These are phyloP conservation scores for Epinephelus cyanopodus DNA, from an alignment of 2,113 vertebrate genomes.

Conservation along the genomic window DNA sequence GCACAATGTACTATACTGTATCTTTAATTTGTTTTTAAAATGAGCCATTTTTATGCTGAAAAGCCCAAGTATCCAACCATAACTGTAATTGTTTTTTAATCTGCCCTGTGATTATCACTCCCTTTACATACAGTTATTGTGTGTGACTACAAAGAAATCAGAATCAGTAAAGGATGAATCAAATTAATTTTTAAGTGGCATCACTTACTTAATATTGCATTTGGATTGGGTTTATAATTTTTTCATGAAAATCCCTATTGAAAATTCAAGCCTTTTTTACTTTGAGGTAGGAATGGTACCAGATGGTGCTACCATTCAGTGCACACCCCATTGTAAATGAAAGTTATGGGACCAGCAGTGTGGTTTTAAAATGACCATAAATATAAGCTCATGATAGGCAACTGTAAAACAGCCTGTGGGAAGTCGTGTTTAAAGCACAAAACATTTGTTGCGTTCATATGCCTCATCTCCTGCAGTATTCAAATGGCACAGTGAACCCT, in stretches of 20 bases:
- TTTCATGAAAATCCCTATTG: slow-evolving; percentile 3
- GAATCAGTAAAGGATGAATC: background rate
- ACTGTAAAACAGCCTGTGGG: slow-evolving; percentile 34
- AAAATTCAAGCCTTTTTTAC: slow-evolving; percentile 17
- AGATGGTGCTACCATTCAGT: slow-evolving; percentile 7
- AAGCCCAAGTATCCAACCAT: background rate
- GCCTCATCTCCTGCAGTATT: background rate
- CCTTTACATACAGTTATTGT: background rate
- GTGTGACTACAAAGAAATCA: background rate
- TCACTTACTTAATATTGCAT: background rate
- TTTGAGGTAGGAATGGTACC: slow-evolving; percentile 3
- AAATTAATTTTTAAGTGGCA: background rate
- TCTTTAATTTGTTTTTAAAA: background rate
- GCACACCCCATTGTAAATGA: slow-evolving; percentile 11
- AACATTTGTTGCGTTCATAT: background rate
- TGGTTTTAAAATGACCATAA: slow-evolving; percentile 41
- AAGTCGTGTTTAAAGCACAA: slow-evolving; percentile 26
- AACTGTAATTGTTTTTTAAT: slow-evolving; percentile 8
- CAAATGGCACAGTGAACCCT: background rate
- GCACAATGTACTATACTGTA: background rate
- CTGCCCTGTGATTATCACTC: background rate
- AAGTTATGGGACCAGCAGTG: slow-evolving; percentile 22
- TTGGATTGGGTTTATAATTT: background rate
- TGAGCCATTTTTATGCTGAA: background rate
- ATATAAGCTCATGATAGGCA: slow-evolving; percentile 45